These are phyloP conservation scores for Salminus brasiliensis DNA, from an alignment of 2,113 vertebrate species.

Conservation along the genomic window DNA sequence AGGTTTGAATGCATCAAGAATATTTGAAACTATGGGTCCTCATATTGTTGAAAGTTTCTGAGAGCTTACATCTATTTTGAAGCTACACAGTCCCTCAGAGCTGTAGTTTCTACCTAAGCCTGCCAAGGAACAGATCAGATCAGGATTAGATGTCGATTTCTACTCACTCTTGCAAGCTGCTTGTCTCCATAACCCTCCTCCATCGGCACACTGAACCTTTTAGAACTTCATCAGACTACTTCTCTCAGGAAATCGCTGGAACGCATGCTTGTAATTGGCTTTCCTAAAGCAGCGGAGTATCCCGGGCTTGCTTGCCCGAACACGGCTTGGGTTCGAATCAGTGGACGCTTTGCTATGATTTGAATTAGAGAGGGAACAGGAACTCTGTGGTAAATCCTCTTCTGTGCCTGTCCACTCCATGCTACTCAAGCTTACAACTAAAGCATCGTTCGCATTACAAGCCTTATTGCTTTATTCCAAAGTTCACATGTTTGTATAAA, in stretches of 20 bases:
- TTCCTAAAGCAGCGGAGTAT: background rate
- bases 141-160: background rate
- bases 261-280: background rate
- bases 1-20: no score
- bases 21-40: no score
- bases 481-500: background rate
- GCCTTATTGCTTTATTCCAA: background rate
- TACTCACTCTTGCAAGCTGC: background rate
- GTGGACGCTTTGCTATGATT: conserved; percentile 5
- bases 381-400: background rate
- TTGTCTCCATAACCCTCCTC: background rate
- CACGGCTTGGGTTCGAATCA: background rate
- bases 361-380: conserved; percentile 8
- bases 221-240: background rate
- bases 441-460: background rate
- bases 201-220: background rate
- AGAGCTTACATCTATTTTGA: background rate
- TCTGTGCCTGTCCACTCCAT: conserved; percentile 5
- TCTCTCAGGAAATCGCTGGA: background rate
- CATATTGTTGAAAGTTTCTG: no score
- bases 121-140: background rate
- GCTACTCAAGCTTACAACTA: conserved; percentile 41
- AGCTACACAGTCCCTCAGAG: background rate
- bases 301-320: background rate
- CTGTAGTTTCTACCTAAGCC: background rate